These are phyloP conservation scores for Zosterops pallidus DNA, from an alignment of 2,113 vertebrate species.

Conservation along the genomic window DNA sequence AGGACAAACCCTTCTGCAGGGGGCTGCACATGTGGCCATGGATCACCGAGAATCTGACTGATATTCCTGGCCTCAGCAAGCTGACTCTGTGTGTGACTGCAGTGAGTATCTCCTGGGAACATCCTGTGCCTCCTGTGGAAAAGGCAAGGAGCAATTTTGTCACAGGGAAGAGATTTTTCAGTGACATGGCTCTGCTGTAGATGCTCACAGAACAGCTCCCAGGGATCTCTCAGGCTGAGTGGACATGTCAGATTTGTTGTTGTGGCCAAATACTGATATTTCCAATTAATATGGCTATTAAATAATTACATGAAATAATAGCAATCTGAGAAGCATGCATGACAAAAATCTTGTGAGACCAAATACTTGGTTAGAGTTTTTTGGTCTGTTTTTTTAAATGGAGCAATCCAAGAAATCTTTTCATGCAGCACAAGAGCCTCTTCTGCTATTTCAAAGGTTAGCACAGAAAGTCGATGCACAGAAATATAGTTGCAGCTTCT, in stretches of 20 bases:
- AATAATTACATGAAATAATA: not conserved
- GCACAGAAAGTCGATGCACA: not conserved
- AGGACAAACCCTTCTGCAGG: not conserved
- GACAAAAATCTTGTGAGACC: not conserved
- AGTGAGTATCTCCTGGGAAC: not conserved
- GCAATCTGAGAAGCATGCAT: not conserved
- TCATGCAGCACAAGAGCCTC: not conserved
- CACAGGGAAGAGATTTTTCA: not conserved
- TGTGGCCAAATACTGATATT: not conserved
- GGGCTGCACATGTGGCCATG: rapidly evolving
- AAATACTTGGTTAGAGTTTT: rapidly evolving
- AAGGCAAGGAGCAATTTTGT: not conserved
- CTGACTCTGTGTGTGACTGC: not conserved
- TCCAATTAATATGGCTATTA: not conserved
- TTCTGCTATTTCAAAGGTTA: not conserved
- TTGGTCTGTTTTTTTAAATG: not conserved
- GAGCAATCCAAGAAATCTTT: not conserved
- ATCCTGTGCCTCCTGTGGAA: not conserved
- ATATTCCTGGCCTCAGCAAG: not conserved
- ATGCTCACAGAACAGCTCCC: not conserved
- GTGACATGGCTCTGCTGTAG: not conserved
- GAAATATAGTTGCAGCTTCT: not conserved
- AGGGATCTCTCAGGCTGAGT: not conserved
- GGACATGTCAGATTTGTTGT: not conserved
- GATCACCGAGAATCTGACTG: not conserved